Percentiles rank a stretch among this genome's conserved stretches.
Conservation (phyloP, 2,113 vertebrate species). For the Aviceda subcristata region DNA sequence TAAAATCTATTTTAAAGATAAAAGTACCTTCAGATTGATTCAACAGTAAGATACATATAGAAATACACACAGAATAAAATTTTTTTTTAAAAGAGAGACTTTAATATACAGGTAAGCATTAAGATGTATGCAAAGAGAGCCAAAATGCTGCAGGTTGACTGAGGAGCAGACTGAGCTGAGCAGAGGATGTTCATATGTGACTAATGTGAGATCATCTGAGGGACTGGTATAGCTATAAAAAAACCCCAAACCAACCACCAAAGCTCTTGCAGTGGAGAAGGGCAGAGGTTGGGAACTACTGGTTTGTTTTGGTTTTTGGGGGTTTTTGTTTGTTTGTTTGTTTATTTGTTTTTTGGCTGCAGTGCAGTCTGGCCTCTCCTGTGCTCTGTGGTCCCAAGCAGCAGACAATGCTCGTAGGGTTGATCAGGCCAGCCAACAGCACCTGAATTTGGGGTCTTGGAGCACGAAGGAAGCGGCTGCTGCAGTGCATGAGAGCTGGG, state of each 20-base stretch:
- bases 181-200: neutral
- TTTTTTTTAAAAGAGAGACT: neutral
- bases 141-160: neutral
- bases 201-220: neutral
- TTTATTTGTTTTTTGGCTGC: neutral
- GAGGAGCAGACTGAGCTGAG: neutral
- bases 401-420: neutral
- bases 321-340: too few relatives aligned
- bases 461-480: neutral
- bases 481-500: neutral
- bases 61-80: neutral
- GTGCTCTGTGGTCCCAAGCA: neutral
- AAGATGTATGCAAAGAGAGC: neutral
- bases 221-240: neutral
- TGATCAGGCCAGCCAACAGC: neutral
- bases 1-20: neutral
- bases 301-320: too few relatives aligned
- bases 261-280: neutral
- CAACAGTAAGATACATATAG: neutral
- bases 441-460: neutral
- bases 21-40: neutral
- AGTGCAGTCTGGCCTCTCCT: neutral
- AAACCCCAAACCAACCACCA: neutral
- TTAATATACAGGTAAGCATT: neutral
- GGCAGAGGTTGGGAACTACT: neutral